Evolutionary conservation across 2,888 invertebrate species (phyloP), one percentile per base, ranked within the genome.

Genomic region (Ornithoptera priamus): DNA sequence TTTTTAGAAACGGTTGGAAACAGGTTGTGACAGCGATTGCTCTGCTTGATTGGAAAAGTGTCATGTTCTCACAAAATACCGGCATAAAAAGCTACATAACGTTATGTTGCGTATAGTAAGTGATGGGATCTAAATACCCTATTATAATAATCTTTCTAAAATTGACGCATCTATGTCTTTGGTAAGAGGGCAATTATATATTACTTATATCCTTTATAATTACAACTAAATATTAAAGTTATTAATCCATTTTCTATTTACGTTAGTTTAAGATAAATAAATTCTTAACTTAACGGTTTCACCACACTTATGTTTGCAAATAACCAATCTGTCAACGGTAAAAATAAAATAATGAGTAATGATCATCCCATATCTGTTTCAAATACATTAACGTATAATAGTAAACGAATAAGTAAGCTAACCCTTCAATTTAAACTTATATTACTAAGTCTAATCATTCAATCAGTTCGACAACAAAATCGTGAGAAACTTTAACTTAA

Each of bases 401-500:
- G 12, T 42, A 62, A 56, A 56, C 46, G 59, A 64, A 68, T 65
- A 57, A 65, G 57, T 65, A 64, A 57, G 39, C 36, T 15, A 69
- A 65, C 56, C 42, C 61, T 30, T 65, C 65, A 61, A 56, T 64
- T 68, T 60, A 30, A 69, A 65, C 24, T 53, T 62, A 36, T 56
- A 58, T 65, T 65, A 46, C 61, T 64, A 10, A 15, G 18, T 39
- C 62, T 62, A 65, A 69, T 69, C 57, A 65, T 69, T 46, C 69
- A 62, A 65, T 69, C 65, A 65, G 17, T 57, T 62, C 46, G 15
- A 69, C 61, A 65, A 50, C 57, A 62, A 60, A 60, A 30, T 68
- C 67, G 68, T 68, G 61, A 30, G 69, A 57, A 69, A 57, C 61
- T 30, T 46, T 59, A 59, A 65, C 50, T 66, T n/a, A 67, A 67